Conservation (phyloP, 2,888 invertebrate species). For the Apamea monoglypha region DNA sequence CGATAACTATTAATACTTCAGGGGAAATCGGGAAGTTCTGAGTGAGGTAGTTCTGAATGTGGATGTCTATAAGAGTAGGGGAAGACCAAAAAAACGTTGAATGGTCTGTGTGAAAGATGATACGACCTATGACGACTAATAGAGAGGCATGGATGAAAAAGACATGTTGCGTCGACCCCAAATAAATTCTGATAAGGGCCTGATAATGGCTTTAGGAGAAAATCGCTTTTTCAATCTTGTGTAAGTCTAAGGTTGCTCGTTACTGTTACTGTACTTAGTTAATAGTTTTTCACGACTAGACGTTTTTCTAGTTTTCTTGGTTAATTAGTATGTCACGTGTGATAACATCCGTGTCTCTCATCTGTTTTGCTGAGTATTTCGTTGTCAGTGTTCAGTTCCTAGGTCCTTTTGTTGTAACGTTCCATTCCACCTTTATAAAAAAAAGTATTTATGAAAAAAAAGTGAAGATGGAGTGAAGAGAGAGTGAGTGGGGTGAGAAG, state of each 20-base stretch:
- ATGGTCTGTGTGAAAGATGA: background rate
- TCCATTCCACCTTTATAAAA: background rate
- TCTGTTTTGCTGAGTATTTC: background rate
- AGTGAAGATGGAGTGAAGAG: too few relatives aligned
- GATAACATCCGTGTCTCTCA: background rate
- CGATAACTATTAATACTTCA: background rate
- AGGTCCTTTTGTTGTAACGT: background rate
- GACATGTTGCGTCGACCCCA: too few relatives aligned
- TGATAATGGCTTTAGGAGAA: background rate
- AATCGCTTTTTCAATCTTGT: background rate
- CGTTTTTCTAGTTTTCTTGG: background rate
- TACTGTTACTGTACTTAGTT: background rate
- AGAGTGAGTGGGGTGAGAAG: too few relatives aligned
- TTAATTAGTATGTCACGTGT: background rate
- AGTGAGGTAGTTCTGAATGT: background rate
- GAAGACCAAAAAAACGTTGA: background rate
- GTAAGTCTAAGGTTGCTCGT: background rate
- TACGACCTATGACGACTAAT: background rate
- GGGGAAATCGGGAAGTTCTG: background rate
- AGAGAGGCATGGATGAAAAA: background rate
- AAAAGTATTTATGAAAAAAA: too few relatives aligned
- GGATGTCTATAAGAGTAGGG: background rate
- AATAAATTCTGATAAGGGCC: too few relatives aligned
- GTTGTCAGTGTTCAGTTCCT: background rate
- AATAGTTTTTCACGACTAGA: background rate